phyloP scores from a whole-genome alignment of 2,888 invertebrate genomes.

The Dorcus hopei region DNA sequence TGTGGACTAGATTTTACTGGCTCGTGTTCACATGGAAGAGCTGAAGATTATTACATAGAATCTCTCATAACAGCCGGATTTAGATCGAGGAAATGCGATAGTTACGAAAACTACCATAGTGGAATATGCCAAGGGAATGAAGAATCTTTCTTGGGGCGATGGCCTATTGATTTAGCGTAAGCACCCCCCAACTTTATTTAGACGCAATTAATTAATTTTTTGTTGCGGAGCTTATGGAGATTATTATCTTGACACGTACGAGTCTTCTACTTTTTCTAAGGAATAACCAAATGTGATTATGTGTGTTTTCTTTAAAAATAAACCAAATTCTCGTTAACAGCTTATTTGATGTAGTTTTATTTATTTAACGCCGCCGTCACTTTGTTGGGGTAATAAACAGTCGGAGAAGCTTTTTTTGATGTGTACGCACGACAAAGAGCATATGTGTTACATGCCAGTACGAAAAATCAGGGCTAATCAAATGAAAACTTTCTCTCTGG shows the following conservation, averaged over 20 bases:
- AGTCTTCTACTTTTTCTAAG: slow-evolving; percentile 7
- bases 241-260: slow-evolving; percentile 6
- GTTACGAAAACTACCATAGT: slow-evolving; percentile 12
- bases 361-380: not conserved
- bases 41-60: slow-evolving; percentile 44
- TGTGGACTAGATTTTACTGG: slow-evolving; percentile 21
- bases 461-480: too few relatives aligned
- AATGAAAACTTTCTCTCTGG: too few relatives aligned
- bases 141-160: slow-evolving; percentile 12
- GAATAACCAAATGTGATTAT: not conserved
- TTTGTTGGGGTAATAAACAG: too few relatives aligned
- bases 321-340: not conserved
- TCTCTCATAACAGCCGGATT: slow-evolving; percentile 35
- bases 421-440: too few relatives aligned
- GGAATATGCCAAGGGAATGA: slow-evolving; percentile 16
- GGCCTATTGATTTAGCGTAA: slow-evolving; percentile 17
- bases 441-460: too few relatives aligned
- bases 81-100: slow-evolving; percentile 22
- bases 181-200: not conserved
- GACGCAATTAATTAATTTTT: not conserved
- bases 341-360: not conserved
- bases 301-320: slow-evolving; percentile 4
- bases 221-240: slow-evolving; percentile 6
- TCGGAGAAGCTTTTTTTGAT: not conserved
- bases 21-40: slow-evolving; percentile 41